Conservation (phyloP, 1,140 invertebrate species). For the Drosophila nigrodunni region DNA sequence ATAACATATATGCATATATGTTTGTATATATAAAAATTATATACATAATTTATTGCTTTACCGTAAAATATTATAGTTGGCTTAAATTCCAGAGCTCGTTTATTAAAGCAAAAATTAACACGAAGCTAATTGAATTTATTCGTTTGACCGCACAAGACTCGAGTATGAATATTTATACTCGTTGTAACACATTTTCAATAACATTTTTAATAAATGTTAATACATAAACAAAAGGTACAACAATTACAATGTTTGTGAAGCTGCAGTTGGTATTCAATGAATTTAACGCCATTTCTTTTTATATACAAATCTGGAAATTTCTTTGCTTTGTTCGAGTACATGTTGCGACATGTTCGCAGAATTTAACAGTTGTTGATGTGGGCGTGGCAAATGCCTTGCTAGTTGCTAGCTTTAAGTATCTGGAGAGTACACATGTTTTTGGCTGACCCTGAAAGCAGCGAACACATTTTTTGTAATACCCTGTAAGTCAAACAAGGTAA, state of each 20-base stretch:
- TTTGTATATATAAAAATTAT: neutral
- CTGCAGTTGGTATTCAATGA: constrained; percentile 27
- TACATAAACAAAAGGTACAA: neutral
- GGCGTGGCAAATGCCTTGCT: constrained; percentile 1
- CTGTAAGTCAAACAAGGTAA: neutral
- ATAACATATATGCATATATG: neutral
- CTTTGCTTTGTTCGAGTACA: neutral
- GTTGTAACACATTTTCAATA: constrained; percentile 21
- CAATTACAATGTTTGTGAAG: neutral
- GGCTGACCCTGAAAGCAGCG: neutral
- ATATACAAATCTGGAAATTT: neutral
- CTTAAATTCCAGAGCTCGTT: constrained; percentile 3
- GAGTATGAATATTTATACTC: constrained; percentile 38
- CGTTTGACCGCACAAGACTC: constrained; percentile 54
- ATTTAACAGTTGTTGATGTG: neutral
- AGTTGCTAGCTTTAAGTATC: constrained; percentile 27
- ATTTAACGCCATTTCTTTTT: neutral
- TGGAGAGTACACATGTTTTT: constrained; percentile 16
- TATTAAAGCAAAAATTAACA: constrained; percentile 74
- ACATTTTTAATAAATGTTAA: neutral
- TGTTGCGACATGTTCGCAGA: constrained; percentile 5
- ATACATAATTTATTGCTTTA: neutral
- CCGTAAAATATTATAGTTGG: neutral
- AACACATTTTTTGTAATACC: neutral
- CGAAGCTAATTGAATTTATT: constrained; percentile 66